These are phyloP conservation scores for Oplegnathus fasciatus DNA, from an alignment of 2,113 vertebrate genomes.

Conservation along the genomic window DNA sequence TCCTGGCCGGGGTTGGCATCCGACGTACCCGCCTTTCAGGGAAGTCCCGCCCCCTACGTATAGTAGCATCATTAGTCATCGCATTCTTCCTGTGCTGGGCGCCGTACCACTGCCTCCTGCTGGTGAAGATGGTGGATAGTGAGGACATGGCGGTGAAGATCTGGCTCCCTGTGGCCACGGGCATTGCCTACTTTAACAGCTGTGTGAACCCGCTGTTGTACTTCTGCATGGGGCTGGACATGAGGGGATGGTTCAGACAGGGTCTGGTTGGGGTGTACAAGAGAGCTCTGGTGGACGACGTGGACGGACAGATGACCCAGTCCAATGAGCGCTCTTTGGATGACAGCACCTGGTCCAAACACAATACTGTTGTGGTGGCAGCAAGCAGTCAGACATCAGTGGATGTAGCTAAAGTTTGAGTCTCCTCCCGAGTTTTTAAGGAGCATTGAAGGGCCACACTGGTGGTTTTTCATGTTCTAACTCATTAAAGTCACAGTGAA, in stretches of 20 bases:
- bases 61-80: conserved; percentile 75
- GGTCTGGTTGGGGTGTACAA: conserved; percentile 69
- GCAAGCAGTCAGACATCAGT: neutral
- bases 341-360: conserved; percentile 27
- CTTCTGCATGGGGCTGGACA: conserved; percentile 84
- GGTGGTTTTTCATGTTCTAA: neutral
- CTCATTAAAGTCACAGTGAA: neutral
- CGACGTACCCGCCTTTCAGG: conserved; percentile 66
- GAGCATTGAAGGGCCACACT: too few relatives aligned
- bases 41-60: conserved; percentile 79
- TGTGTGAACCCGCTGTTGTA: conserved; percentile 87
- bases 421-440: neutral
- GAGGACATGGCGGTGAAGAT: conserved; percentile 70
- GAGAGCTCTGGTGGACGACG: conserved; percentile 75
- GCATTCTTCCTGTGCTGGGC: conserved; percentile 87
- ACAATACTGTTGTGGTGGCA: fast-evolving
- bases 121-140: conserved; percentile 80
- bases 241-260: conserved; percentile 61
- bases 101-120: conserved; percentile 84
- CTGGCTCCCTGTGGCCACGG: conserved; percentile 72
- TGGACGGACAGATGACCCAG: conserved; percentile 32
- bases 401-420: conserved; percentile 33
- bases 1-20: conserved; percentile 74
- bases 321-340: conserved; percentile 61
- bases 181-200: conserved; percentile 85